Evolutionary conservation across 2,888 invertebrate species (phyloP), one percentile per base, ranked within the genome.

Genomic region (Chloromyia formosa): DNA sequence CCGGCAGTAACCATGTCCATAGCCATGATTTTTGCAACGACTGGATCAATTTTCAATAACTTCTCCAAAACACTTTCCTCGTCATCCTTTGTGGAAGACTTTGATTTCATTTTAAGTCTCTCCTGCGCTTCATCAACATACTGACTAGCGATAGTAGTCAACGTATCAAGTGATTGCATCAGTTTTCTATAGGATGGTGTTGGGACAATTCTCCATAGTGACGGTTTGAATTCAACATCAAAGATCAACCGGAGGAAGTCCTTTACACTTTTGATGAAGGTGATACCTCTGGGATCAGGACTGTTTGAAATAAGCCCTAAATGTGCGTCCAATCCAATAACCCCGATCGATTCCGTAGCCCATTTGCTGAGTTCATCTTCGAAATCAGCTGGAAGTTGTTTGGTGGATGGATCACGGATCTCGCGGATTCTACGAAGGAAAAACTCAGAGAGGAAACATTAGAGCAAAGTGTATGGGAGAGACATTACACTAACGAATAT

Each of bases 1-100:
- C 91, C 91, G 74, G 90, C 90, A 45, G 88, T 83, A 23, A 91
- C 79, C 90, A 91, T 90, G 81, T 91, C 91, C 78, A 88, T 87
- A 0, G 88, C 88, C 89, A 90, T 90, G 79, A 88, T 86, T 42
- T 87, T 79, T 0, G 90, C 91, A 12, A 89, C 87, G 80, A 84
- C 86, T 76, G 87, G 86, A 78, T 90, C 89, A 53, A 88, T 86
- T 40, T 86, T 86, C 66, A 90, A 82, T 49, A 91, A 81, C 79
- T 88, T 88, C 81, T 90, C 89, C 66, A 91, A 83, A 23, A 91
- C 86, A 80, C 90, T 90, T 78, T 62, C 20, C 22, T 69, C 69
- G 14, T 62, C 73, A 78, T 87, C 84, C n/a, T 87, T 85, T 20
- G 86, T 83, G n/a, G 87, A 80, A 12, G 75, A 76, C 18, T 80